Conservation (phyloP, 2,888 invertebrate genomes). For the Cerceris rybyensis region DNA sequence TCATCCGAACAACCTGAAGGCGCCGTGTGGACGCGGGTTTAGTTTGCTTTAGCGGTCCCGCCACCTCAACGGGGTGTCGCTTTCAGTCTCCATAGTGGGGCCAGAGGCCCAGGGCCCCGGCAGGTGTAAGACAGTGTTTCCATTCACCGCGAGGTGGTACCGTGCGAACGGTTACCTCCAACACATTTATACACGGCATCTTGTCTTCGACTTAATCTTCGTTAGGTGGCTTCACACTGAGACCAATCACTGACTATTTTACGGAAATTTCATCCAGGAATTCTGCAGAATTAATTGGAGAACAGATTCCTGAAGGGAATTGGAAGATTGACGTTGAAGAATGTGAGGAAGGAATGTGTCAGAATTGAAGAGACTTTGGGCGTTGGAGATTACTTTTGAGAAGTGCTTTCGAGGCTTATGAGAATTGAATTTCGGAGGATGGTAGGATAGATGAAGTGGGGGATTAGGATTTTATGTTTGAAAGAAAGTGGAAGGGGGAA, state of each 20-base stretch:
- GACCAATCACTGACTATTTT: background rate
- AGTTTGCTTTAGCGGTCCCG: constrained; percentile 34
- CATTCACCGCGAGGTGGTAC: constrained; percentile 57
- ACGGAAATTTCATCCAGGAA: background rate
- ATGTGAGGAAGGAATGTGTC: background rate
- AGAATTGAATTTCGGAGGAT: no score
- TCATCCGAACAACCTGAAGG: background rate
- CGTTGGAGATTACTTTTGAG: no score
- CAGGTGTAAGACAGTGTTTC: constrained; percentile 65
- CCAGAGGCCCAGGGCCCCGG: constrained; percentile 56
- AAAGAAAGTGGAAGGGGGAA: no score
- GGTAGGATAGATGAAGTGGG: no score
- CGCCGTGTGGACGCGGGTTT: constrained; percentile 4
- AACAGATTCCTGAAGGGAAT: background rate
- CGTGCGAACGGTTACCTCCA: constrained; percentile 16
- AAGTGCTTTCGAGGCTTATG: no score
- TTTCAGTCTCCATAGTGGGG: constrained; percentile 59
- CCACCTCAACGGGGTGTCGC: constrained; percentile 64
- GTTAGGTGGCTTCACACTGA: background rate
- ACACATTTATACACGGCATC: constrained; percentile 3
- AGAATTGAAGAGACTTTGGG: background rate
- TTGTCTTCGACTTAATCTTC: background rate
- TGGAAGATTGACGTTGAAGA: background rate
- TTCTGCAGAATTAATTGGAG: background rate
- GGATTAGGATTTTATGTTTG: no score